Percentiles rank a stretch among this genome's conserved stretches.
Conservation (phyloP, 30 jellyfish, hydroid and myxozoan species). For the Hydractinia echinata region DNA sequence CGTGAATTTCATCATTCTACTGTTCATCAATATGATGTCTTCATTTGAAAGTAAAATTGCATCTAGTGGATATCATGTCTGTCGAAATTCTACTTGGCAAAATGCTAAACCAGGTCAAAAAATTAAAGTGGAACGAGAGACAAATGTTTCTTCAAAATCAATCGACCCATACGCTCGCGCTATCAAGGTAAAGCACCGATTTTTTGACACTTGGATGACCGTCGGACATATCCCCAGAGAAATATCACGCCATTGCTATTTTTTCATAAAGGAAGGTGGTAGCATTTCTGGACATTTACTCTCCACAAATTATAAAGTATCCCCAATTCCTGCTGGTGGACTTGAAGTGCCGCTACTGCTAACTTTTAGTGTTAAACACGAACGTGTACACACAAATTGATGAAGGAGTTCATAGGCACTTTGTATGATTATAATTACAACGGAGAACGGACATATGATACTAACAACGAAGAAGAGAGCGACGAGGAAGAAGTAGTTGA, state of each 20-base stretch:
- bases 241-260: slow-evolving; percentile 9
- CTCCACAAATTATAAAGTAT: background rate
- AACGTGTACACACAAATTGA: too few relatives aligned
- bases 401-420: too few relatives aligned
- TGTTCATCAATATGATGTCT: too few relatives aligned
- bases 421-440: too few relatives aligned
- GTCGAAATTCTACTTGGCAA: background rate
- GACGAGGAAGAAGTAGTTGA: too few relatives aligned
- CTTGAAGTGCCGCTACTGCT: too few relatives aligned
- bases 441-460: too few relatives aligned
- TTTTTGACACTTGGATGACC: too few relatives aligned
- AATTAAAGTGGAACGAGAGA: background rate
- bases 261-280: slow-evolving; percentile 10
- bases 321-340: background rate
- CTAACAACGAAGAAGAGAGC: too few relatives aligned
- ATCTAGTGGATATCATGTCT: background rate
- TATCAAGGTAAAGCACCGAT: background rate
- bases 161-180: slow-evolving; percentile 12
- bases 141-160: background rate
- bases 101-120: background rate
- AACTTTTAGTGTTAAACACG: too few relatives aligned
- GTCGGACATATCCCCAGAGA: slow-evolving; percentile 10
- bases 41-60: too few relatives aligned
- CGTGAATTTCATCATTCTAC: too few relatives aligned
- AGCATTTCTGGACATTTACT: slow-evolving; percentile 1